These are phyloP conservation scores for Betta splendens DNA, from an alignment of 2,797 vertebrate species.

Conservation along the genomic window DNA sequence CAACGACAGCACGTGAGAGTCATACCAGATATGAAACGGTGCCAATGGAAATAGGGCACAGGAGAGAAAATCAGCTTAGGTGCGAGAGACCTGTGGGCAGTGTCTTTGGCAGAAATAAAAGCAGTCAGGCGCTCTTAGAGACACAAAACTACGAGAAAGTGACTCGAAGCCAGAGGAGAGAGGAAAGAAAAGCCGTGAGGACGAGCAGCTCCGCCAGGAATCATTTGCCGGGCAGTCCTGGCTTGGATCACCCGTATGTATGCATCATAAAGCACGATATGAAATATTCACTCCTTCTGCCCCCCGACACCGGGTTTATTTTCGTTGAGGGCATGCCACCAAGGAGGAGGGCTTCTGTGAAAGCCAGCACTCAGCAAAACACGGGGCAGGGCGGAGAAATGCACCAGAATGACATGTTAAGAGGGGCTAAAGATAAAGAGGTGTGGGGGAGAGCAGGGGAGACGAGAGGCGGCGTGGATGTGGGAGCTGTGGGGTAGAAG, in stretches of 20 bases:
- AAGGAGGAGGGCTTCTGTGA: conserved; percentile 40
- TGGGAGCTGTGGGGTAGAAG: conserved; percentile 1
- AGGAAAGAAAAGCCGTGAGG: conserved; percentile 15
- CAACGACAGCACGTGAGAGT: conserved; percentile 8
- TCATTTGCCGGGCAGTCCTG: conserved; percentile 25
- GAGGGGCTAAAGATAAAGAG: conserved; percentile 35
- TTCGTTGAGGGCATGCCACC: conserved; percentile 60
- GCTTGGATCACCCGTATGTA: conserved; percentile 44
- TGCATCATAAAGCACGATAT: conserved; percentile 59
- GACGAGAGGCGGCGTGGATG: conserved; percentile 21
- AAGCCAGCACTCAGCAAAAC: conserved; percentile 66
- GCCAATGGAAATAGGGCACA: conserved; percentile 10
- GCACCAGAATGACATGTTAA: conserved; percentile 28
- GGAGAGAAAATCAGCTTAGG: conserved; percentile 22
- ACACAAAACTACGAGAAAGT: conserved; percentile 1
- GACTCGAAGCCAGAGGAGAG: conserved; percentile 5
- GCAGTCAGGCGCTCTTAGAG: conserved; percentile 3
- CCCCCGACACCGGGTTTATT: conserved; percentile 69
- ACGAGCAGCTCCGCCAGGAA: conserved; percentile 20
- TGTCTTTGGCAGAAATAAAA: conserved; percentile 5
- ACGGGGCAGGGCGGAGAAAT: conserved; percentile 24
- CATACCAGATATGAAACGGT: conserved; percentile 24
- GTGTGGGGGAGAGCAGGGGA: conserved; percentile 26
- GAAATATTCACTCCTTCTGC: conserved; percentile 79
- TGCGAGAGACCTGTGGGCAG: conserved; percentile 10